Base-by-base conservation (phyloP, 2,888 invertebrate species). In the Atrina japonica region DNA sequence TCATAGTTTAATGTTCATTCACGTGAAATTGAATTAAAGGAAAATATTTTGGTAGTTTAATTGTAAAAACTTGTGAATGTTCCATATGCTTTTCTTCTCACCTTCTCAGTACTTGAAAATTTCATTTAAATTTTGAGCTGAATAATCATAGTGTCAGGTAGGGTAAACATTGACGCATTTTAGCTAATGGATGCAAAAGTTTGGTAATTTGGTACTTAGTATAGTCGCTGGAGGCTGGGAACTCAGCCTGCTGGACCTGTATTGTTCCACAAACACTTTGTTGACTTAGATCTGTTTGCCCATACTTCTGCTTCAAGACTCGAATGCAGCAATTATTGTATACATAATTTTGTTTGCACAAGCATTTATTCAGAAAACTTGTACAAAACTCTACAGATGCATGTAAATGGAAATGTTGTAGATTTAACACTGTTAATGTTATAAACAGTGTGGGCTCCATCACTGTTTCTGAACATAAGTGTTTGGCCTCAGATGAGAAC, bases 281-380 rank as follows among this genome's bases (percentile, higher is more conserved):
- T 70, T 65, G 65, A 65, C 65, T 65, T 65, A 70, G 50, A 60
- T 52, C 59, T 70, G 63, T 61, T 64, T 64, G 63, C 65, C 60
- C 70, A 60, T 70, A 59, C 59, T 63, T 65, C 60, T 70, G 70
- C 21, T 35, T 35, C 56, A 23, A 21, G 40, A 23, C 56, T 56
- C 56, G 40, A 14, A 56, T 40, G 35, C 29, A 40, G 56, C 56
- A 30, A 35, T 35, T 56, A 56, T 35, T 35, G 35, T 35, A 35
- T 35, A 35, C 35, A 35, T 35, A 35, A 35, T 35, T 35, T 35
- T 35, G 35, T 35, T 35, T 35, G 11, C 35, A 14, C 14, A 25
- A 25, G 52, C 18, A 52, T 52, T 23, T 18, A 47, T 47, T 47
- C 47, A 14, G 47, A n/a, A 35, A 35, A 35, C 35, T 11, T 35